These are phyloP conservation scores for Epizoanthus ramosus DNA, from an alignment of 92 coral and sea anemone genomes.

Conservation along the genomic window DNA sequence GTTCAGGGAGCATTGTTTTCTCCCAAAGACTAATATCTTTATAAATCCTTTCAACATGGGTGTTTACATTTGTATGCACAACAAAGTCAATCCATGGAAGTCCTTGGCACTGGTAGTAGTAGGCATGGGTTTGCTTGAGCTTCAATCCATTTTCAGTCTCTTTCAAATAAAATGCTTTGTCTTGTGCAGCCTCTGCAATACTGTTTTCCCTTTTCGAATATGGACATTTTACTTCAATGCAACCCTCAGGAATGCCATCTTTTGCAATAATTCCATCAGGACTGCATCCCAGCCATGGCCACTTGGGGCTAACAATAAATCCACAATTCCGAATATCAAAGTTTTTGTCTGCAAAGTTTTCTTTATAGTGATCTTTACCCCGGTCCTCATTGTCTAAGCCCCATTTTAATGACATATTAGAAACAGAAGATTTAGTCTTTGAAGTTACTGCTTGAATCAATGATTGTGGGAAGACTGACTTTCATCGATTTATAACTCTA, in stretches of 20 bases:
- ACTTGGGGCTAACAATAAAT: too few species aligned
- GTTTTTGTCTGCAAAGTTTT: conserved; percentile 23
- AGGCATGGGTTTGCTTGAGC: conserved; percentile 62
- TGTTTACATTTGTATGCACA: conserved; percentile 57
- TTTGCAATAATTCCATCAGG: too few species aligned
- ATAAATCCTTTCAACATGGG: conserved; percentile 53
- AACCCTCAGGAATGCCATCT: too few species aligned
- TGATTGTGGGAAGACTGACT: conserved; percentile 27
- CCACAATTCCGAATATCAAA: too few species aligned
- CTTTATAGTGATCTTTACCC: conserved; percentile 27
- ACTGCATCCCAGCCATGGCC: too few species aligned
- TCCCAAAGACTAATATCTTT: conserved; percentile 52
- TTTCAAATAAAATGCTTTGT: conserved; percentile 50
- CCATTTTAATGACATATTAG: conserved; percentile 42
- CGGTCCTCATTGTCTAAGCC: conserved; percentile 57
- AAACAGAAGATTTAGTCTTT: neutral
- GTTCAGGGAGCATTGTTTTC: conserved; percentile 59
- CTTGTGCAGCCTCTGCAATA: conserved; percentile 58
- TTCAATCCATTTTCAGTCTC: conserved; percentile 54
- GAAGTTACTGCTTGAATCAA: conserved; percentile 15
- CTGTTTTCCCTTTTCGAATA: conserved; percentile 46
- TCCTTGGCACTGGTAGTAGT: conserved; percentile 60
- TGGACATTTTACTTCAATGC: too few species aligned
- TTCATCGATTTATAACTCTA: conserved; percentile 39
- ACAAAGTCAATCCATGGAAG: conserved; percentile 56